Base-by-base conservation (phyloP, 2,113 vertebrate species). In the Ophiodon elongatus region DNA sequence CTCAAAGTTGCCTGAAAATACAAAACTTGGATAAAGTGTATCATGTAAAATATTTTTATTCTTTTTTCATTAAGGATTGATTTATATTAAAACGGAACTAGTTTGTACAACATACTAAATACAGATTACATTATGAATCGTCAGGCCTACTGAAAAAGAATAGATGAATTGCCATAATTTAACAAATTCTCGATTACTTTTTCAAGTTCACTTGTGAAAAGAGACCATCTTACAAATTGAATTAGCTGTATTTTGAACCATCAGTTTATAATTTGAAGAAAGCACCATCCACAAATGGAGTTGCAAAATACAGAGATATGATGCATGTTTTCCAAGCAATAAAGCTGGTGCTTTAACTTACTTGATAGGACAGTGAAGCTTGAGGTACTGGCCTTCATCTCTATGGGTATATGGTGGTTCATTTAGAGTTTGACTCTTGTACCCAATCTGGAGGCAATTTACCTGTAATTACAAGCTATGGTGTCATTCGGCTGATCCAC, bases 401-500 rank as follows among this genome's bases (percentile, higher is more conserved):
- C 29, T 59, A 1, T 29, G 4, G 23, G 15, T 7, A 60, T 39
- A 29, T 9, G 66, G 5, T 65, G 47, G 43, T 73, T 74, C n/a
- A 68, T 41, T 23, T 8, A 54, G 23, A 76, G 41, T 66, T 80
- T 66, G 9, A 64, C 72, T 67, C 50, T 57, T 56, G 27, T 52
- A 33, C 23, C 41, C 6, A 70, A 29, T 54, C 8, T 35, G 37
- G 60, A 57, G 59, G 21, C 27, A 57, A n/a, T 50, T 59, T 65
- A 57, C n/a, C 23, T 1, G 4, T 74, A 54, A 62, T 77, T 73
- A 67, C 50, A 78, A 29, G 27, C 27, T 33, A 64, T 62, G 8
- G 35, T 84, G 37, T 73, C 25, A 54, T 67, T 78, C 19, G 62
- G 76, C 4, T 79, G 50, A 63, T 73, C 10, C 67, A n/a, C 41